phyloP scores from a whole-genome alignment of 2,888 invertebrate genomes.

The Ecdyonurus torrentis region DNA sequence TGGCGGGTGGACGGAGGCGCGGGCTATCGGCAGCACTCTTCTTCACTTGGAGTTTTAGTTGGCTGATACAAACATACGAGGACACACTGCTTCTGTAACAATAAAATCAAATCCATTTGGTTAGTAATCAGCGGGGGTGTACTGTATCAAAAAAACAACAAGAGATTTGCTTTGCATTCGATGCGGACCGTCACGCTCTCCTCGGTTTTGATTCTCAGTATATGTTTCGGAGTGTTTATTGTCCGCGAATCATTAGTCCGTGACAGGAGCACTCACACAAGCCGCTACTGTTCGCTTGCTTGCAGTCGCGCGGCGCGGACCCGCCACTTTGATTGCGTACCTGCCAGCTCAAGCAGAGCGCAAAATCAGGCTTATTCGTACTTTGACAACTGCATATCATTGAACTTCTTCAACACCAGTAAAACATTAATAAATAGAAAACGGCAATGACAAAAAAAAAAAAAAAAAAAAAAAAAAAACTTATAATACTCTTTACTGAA shows the following conservation, averaged over 20 bases:
- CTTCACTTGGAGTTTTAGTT: too few species aligned
- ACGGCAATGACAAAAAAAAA: too few species aligned
- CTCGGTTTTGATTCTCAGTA: not conserved
- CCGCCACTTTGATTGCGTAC: too few species aligned
- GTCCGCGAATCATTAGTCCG: not conserved
- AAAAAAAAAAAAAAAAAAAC: too few species aligned
- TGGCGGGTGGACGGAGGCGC: conserved; percentile 19
- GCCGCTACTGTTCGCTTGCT: too few species aligned
- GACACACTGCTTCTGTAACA: not conserved
- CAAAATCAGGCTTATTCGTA: not conserved
- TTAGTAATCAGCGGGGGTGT: not conserved
- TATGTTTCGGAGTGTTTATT: not conserved
- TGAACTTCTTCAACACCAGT: too few species aligned
- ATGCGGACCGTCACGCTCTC: not conserved
- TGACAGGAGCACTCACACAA: not conserved
- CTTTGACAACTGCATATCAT: not conserved
- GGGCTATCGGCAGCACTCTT: too few species aligned
- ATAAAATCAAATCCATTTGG: not conserved
- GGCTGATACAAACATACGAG: not conserved
- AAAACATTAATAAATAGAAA: too few species aligned
- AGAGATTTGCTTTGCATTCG: too few species aligned
- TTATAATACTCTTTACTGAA: too few species aligned
- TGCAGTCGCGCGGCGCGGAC: too few species aligned
- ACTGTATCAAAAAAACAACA: too few species aligned
- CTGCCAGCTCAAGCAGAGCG: not conserved